phyloP scores from a whole-genome alignment of 2,113 vertebrate species.

The Scophthalmus maximus region DNA sequence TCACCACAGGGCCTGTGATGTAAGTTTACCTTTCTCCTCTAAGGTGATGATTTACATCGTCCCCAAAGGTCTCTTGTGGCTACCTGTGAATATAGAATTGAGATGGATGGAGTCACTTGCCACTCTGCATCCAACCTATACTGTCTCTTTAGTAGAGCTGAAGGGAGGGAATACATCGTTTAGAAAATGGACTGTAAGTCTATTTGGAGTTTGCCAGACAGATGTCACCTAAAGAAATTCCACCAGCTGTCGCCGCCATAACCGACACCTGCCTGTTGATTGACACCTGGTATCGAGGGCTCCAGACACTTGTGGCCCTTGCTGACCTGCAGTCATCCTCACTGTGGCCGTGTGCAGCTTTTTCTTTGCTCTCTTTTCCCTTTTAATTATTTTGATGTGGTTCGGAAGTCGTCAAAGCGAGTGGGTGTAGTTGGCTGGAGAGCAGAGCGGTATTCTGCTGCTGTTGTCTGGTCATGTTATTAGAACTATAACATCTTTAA shows the following conservation, averaged over 20 bases:
- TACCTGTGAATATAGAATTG: neutral
- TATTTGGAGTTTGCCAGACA: neutral
- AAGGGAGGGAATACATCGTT: neutral
- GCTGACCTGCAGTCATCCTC: conserved; percentile 9
- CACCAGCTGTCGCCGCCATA: conserved; percentile 36
- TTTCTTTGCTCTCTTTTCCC: conserved; percentile 3
- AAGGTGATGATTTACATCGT: neutral
- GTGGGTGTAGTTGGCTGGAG: conserved; percentile 14
- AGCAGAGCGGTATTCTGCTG: neutral
- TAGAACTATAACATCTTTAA: conserved; percentile 1
- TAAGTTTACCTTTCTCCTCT: neutral
- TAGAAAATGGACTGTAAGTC: neutral
- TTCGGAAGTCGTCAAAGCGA: conserved; percentile 44
- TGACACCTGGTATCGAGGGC: conserved; percentile 54
- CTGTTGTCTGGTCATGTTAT: conserved; percentile 15
- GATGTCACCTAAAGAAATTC: neutral
- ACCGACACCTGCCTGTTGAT: conserved; percentile 41
- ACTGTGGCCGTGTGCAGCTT: conserved; percentile 15
- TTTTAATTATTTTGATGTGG: conserved; percentile 56
- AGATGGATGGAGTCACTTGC: neutral
- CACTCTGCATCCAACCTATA: neutral
- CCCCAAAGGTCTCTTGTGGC: neutral
- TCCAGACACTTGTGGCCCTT: conserved; percentile 39
- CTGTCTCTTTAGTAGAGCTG: too few species aligned
- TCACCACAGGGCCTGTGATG: neutral